phyloP scores from a whole-genome alignment of 1,140 invertebrate species.

The Scylla paramamosain region DNA sequence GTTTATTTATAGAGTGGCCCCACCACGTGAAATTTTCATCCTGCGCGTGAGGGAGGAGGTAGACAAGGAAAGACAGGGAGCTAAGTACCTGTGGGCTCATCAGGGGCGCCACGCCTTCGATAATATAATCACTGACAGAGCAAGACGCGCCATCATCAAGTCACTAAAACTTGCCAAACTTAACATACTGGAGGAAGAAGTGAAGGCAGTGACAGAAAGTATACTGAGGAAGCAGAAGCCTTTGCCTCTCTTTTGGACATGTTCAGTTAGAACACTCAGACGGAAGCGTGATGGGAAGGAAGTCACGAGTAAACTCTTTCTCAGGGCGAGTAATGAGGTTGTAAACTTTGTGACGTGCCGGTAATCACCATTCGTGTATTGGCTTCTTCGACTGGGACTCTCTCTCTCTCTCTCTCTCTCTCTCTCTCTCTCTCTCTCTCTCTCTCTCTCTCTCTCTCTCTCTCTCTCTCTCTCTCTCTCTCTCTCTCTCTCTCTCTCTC shows the following conservation, averaged over 20 bases:
- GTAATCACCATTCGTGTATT: slow-evolving; percentile 22
- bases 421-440: no score
- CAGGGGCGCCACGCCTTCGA: no score
- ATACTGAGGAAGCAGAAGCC: background rate
- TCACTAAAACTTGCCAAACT: no score
- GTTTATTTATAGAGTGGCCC: background rate
- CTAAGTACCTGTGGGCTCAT: background rate
- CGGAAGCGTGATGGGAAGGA: background rate
- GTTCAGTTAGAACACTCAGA: no score
- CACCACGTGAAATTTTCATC: background rate
- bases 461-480: background rate
- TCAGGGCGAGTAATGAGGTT: background rate
- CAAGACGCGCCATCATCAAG: no score
- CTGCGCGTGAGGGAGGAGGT: background rate
- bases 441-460: no score
- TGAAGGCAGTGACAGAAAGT: background rate
- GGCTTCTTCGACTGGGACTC: background rate
- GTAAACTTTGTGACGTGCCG: slow-evolving; percentile 1
- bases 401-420: no score
- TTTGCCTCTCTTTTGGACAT: no score
- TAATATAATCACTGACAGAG: no score
- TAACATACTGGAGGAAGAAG: background rate
- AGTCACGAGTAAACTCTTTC: background rate
- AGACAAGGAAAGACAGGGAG: background rate
- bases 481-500: background rate